Base-by-base conservation (phyloP, 2,888 invertebrate genomes). In the Halocaridina rubra region DNA sequence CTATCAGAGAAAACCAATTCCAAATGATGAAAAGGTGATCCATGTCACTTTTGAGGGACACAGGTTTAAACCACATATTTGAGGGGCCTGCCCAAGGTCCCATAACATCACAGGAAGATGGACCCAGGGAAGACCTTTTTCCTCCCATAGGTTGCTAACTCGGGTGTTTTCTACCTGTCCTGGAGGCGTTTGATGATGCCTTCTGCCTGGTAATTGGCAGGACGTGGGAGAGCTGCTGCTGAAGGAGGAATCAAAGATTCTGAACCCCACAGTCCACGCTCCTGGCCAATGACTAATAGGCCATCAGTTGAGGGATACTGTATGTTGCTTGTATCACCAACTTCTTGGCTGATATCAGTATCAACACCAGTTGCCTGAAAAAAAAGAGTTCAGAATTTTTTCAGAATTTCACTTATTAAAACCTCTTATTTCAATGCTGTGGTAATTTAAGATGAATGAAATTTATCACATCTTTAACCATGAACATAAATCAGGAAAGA, bases 101-200 rank as follows among this genome's bases (percentile, higher is more conserved):
- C 19, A 19, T 39, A 13, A 46, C 13, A 74, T 24, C 74, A 74
- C 33, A 59, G 77, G 61, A 29, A 22, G 77, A 33, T 32, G 32
- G 33, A 39, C 77, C 29, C 64, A 39, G 59, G 61, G 24, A 24
- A 61, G 22, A 24, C 24, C 22, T 16, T 8, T 33, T 33, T 29
- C 39, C 77, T 22, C 59, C 59, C 59, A 13, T 32, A 32, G 77
- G 77, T 33, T 59, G 77, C 24, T 59, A 33, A 59, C 59, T 82
- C 59, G 57, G 77, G 67, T 74, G 78, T 61, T 75, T 33, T 77
- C 76, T 88, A 89, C 90, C 89, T 89, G 80, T 89, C 89, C 67
- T 80, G 79, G 64, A 90, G 86, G 76, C 89, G 89, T 74, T 89
- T 89, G 67, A 89, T 84, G 82, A 89, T 89, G 24, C 89, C 87